Percentiles rank a stretch among this genome's conserved stretches.
phyloP scores from a whole-genome alignment of 2,113 vertebrate species.

The Saccopteryx bilineata region DNA sequence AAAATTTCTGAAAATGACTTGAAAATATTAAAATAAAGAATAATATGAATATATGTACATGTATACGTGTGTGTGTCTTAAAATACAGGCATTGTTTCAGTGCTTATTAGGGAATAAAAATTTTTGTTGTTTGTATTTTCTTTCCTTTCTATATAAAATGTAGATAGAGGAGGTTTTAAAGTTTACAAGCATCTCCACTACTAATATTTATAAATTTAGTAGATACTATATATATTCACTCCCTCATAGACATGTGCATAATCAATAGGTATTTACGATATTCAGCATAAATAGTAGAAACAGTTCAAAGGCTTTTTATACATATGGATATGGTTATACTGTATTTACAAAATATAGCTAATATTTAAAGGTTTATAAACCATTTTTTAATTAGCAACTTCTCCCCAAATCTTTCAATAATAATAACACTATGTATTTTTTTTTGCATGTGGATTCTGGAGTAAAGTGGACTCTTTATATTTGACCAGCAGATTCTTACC shows the following conservation, averaged over 20 bases:
- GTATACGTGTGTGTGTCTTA: background rate
- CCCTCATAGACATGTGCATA: background rate
- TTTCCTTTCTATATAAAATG: slow-evolving; percentile 14
- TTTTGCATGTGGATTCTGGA: background rate
- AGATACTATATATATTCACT: background rate
- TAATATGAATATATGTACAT: background rate
- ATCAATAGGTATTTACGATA: background rate
- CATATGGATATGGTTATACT: background rate
- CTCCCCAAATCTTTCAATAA: background rate
- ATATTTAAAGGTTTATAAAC: background rate
- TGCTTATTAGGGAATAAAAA: background rate
- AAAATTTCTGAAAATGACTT: background rate
- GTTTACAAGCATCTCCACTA: background rate
- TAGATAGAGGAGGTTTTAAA: background rate
- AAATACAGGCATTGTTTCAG: background rate
- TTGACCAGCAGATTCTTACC: background rate
- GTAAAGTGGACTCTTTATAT: background rate
- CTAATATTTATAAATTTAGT: background rate
- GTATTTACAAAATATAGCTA: background rate
- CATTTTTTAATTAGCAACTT: background rate
- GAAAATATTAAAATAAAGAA: background rate
- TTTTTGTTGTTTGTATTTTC: background rate
- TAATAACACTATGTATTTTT: background rate
- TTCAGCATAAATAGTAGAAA: background rate
- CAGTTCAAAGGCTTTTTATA: background rate